These are phyloP conservation scores for Gephyroberyx darwinii DNA, from an alignment of 2,797 vertebrate species.

Conservation along the genomic window DNA sequence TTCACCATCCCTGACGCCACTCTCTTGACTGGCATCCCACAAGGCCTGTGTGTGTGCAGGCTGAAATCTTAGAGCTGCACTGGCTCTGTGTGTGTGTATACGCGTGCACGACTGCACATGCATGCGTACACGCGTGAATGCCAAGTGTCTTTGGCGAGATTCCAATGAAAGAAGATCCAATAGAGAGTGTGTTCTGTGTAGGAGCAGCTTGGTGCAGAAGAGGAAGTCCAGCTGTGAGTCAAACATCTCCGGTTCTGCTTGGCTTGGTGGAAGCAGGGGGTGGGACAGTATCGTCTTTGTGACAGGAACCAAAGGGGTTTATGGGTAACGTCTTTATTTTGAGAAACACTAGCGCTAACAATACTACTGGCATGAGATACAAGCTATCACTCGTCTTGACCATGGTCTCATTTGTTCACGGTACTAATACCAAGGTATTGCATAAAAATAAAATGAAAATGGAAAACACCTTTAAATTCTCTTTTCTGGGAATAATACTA, in stretches of 20 bases:
- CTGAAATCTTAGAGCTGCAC: constrained; percentile 11
- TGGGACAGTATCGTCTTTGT: too few species aligned
- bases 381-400: too few species aligned
- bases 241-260: constrained; percentile 12
- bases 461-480: background rate
- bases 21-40: constrained; percentile 26
- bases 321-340: too few species aligned
- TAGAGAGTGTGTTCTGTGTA: background rate
- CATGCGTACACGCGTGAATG: background rate
- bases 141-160: constrained; percentile 12
- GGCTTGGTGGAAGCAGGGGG: background rate
- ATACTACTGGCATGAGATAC: too few species aligned
- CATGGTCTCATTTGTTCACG: too few species aligned
- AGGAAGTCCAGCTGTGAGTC: constrained; percentile 66
- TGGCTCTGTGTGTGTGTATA: constrained; percentile 6
- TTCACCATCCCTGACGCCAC: background rate
- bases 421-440: too few species aligned
- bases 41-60: constrained; percentile 25
- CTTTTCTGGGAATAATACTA: background rate
- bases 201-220: constrained; percentile 21
- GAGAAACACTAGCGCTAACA: too few species aligned
- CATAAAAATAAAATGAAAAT: too few species aligned
- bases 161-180: constrained; percentile 23
- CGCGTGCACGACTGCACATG: background rate
- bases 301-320: too few species aligned